phyloP scores from a whole-genome alignment of 23 tunicate species.

The Trididemnum miniatum region DNA sequence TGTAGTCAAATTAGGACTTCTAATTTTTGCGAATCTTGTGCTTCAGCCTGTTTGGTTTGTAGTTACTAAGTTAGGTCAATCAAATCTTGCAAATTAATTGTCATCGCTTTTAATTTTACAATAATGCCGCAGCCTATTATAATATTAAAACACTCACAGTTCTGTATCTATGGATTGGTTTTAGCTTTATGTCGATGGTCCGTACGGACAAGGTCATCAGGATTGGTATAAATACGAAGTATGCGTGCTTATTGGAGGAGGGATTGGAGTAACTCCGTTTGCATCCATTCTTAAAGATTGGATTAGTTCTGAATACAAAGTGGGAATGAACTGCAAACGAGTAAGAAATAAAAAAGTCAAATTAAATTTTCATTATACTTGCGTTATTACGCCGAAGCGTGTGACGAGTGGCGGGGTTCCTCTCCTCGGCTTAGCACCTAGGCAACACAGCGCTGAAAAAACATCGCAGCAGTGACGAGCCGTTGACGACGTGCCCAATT shows the following conservation, averaged over 20 bases:
- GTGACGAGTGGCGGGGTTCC: neutral
- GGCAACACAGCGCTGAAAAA: neutral
- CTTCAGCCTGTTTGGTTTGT: too few species aligned
- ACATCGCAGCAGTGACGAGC: neutral
- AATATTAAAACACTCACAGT: too few species aligned
- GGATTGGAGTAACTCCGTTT: slow-evolving; percentile 97
- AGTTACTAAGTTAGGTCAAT: too few species aligned
- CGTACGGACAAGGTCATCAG: slow-evolving; percentile 97
- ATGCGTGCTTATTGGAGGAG: slow-evolving; percentile 85
- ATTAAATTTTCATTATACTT: neutral
- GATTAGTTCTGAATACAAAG: slow-evolving; percentile 33
- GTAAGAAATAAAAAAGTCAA: slow-evolving; percentile 3
- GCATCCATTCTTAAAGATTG: slow-evolving; percentile 95
- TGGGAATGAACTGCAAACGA: slow-evolving; percentile 50
- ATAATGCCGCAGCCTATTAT: too few species aligned
- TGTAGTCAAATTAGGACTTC: too few species aligned
- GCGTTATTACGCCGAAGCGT: neutral
- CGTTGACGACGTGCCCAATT: neutral
- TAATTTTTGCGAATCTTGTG: too few species aligned
- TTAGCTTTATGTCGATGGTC: slow-evolving; percentile 71
- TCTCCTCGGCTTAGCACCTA: neutral
- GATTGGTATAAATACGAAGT: slow-evolving; percentile 90
- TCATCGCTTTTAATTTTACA: too few species aligned
- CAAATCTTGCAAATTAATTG: too few species aligned
- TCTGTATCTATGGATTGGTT: neutral